Evolutionary conservation across 1,140 invertebrate species (phyloP).

Genomic region (Lanistes nyassanus): DNA sequence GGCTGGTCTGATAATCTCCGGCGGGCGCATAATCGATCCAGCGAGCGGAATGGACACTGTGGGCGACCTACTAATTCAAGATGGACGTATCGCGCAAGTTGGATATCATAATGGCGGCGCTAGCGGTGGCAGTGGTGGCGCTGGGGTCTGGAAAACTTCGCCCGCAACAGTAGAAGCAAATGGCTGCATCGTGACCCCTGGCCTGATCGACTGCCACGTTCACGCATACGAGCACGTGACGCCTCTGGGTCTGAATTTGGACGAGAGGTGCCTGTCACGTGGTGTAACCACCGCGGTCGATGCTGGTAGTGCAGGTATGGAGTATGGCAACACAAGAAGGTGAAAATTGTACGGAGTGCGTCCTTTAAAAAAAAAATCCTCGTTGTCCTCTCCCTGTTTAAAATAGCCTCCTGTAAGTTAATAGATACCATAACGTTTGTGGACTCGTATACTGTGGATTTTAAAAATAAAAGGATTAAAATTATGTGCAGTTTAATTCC

Average conservation of each 20-base stretch:
- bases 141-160: not conserved
- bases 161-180: slow-evolving; percentile 42
- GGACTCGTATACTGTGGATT: too few relatives aligned
- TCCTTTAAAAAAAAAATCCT: too few relatives aligned
- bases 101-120: slow-evolving; percentile 6
- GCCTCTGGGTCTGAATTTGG: slow-evolving; percentile 57
- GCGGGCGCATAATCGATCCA: slow-evolving; percentile 56
- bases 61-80: slow-evolving; percentile 37
- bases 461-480: too few relatives aligned
- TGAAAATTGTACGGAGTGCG: not conserved
- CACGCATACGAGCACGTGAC: slow-evolving; percentile 62
- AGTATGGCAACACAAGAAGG: not conserved
- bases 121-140: not conserved
- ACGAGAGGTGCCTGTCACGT: slow-evolving; percentile 49
- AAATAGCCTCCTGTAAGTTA: too few relatives aligned
- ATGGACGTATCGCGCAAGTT: slow-evolving; percentile 31
- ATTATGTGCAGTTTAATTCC: too few relatives aligned
- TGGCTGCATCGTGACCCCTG: slow-evolving; percentile 55
- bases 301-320: slow-evolving; percentile 58
- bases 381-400: too few relatives aligned
- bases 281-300: slow-evolving; percentile 61
- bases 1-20: slow-evolving; percentile 46
- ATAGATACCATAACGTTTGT: too few relatives aligned
- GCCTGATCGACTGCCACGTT: slow-evolving; percentile 61
- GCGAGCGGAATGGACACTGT: slow-evolving; percentile 43